phyloP scores from a whole-genome alignment of 2,888 invertebrate species.

The Notodonta dromedarius region DNA sequence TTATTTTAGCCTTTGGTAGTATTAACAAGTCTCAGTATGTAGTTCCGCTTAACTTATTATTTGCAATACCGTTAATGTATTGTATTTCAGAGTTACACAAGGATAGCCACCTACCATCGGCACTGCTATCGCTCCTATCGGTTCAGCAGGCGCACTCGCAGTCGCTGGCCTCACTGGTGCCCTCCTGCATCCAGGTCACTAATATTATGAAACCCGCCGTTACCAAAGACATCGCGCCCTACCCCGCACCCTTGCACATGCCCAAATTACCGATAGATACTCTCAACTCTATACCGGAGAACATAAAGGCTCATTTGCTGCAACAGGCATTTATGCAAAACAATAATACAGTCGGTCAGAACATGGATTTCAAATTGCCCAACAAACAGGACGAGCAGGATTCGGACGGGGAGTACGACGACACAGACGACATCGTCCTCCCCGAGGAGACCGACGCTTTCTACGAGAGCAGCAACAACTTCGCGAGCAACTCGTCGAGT shows the following conservation, averaged over 20 bases:
- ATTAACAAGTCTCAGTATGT: conserved; percentile 80
- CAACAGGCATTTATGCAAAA: conserved; percentile 72
- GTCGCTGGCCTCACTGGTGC: conserved; percentile 58
- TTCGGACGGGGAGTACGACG: conserved; percentile 78
- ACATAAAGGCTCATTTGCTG: conserved; percentile 65
- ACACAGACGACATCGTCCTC: conserved; percentile 80
- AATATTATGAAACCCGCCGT: conserved; percentile 46
- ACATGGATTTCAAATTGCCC: conserved; percentile 55
- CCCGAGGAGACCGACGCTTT: conserved; percentile 71
- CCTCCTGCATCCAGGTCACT: conserved; percentile 59
- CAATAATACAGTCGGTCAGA: conserved; percentile 57
- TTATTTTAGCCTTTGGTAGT: conserved; percentile 81
- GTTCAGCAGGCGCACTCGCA: conserved; percentile 59
- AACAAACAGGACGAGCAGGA: conserved; percentile 76
- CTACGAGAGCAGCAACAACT: conserved; percentile 46
- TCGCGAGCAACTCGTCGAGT: conserved; percentile 26
- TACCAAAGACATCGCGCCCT: conserved; percentile 36
- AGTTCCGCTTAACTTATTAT: conserved; percentile 73
- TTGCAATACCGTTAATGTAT: conserved; percentile 78
- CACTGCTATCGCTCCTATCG: conserved; percentile 77
- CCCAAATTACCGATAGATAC: conserved; percentile 44
- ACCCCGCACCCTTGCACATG: conserved; percentile 29
- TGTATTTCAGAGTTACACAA: conserved; percentile 77
- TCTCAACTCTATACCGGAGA: conserved; percentile 54
- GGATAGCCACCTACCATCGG: conserved; percentile 72